phyloP scores from a whole-genome alignment of 2,888 invertebrate species.

The Melinaea menophilus region DNA sequence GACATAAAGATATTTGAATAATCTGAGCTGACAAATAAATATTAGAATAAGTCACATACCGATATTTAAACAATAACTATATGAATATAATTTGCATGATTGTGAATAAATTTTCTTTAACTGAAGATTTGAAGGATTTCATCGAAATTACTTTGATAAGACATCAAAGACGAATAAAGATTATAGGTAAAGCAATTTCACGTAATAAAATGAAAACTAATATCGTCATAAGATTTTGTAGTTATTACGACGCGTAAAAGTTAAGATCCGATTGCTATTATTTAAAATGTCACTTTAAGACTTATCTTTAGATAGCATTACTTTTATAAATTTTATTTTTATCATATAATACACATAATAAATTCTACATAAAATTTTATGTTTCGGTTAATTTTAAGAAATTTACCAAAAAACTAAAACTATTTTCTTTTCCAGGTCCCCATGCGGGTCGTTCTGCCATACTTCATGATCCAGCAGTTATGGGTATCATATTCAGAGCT shows the following conservation, averaged over 20 bases:
- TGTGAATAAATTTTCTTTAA: conserved; percentile 16
- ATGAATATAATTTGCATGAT: conserved; percentile 17
- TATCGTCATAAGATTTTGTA: conserved; percentile 18
- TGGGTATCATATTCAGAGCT: conserved; percentile 88
- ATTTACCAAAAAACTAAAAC: background rate
- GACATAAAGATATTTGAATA: background rate
- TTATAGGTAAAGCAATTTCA: conserved; percentile 14
- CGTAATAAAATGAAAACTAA: conserved; percentile 17
- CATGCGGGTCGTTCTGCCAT: conserved; percentile 59
- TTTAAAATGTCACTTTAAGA: background rate
- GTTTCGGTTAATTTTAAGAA: background rate
- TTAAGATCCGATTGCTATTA: background rate
- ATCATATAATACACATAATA: background rate
- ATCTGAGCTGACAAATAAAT: background rate
- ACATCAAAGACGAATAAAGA: conserved; percentile 17
- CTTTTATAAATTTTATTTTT: background rate
- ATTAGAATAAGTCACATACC: background rate
- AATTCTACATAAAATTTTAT: background rate
- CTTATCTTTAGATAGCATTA: background rate
- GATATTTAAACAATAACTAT: conserved; percentile 1
- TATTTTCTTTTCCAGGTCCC: conserved; percentile 41
- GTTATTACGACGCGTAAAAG: conserved; percentile 10
- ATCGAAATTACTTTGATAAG: conserved; percentile 17
- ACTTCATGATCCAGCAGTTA: conserved; percentile 54
- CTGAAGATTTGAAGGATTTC: conserved; percentile 15